Conservation (phyloP, 2,888 invertebrate genomes). For the Creontiades dilutus region DNA sequence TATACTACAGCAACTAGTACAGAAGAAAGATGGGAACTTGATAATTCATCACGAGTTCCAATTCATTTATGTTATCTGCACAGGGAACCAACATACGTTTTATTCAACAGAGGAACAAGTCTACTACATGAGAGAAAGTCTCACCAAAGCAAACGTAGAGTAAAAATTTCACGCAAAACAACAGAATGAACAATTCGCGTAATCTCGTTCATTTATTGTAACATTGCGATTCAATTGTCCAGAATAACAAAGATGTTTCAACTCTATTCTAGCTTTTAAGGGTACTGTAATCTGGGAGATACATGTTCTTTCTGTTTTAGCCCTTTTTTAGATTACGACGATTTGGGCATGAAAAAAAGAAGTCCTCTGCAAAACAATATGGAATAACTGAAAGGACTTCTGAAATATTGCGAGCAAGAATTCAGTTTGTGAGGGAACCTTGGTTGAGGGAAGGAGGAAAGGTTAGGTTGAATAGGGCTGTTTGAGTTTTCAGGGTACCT, state of each 20-base stretch:
- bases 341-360: background rate
- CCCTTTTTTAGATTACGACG: constrained; percentile 16
- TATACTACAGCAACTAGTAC: no score
- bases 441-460: background rate
- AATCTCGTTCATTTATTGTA: no score
- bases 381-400: constrained; percentile 56
- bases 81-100: no score
- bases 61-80: no score
- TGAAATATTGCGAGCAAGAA: constrained; percentile 59
- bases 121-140: no score
- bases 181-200: no score
- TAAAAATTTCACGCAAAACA: no score
- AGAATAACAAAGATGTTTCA: background rate
- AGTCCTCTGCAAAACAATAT: constrained; percentile 49
- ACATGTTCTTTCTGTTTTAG: background rate
- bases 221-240: background rate
- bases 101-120: no score
- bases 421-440: constrained; percentile 44
- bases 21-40: no score
- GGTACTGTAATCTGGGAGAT: constrained; percentile 9
- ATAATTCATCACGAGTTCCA: no score
- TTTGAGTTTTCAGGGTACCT: constrained; percentile 67
- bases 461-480: constrained; percentile 47
- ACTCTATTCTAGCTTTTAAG: background rate
- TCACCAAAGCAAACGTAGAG: no score